Evolutionary conservation across 2,113 vertebrate genomes (phyloP).

Genomic region (Caretta caretta): DNA sequence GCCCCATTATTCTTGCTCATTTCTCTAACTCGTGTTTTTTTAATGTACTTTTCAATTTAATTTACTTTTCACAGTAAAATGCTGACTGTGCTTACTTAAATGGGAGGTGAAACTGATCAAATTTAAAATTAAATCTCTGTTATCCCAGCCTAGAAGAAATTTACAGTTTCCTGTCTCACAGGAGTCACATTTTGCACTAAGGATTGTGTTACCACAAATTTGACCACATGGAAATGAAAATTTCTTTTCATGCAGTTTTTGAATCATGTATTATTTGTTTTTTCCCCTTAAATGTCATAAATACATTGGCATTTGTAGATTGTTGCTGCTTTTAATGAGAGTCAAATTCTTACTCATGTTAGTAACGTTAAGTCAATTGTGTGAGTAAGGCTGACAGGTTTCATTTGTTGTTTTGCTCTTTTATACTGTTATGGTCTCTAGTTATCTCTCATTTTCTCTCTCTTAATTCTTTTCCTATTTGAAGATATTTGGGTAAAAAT

Average conservation of each 20-base stretch:
- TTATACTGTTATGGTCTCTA: background rate
- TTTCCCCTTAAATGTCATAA: background rate
- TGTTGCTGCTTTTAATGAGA: constrained; percentile 14
- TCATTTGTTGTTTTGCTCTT: background rate
- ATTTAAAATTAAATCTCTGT: constrained; percentile 24
- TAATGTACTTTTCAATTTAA: background rate
- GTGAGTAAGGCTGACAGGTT: background rate
- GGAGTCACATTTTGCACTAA: constrained; percentile 30
- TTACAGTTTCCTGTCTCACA: constrained; percentile 37
- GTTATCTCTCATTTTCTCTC: background rate
- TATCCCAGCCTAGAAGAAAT: constrained; percentile 27
- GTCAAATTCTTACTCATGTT: constrained; percentile 2
- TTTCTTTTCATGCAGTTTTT: constrained; percentile 43
- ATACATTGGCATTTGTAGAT: constrained; percentile 52
- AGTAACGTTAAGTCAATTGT: constrained; percentile 29
- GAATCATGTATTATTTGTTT: constrained; percentile 31
- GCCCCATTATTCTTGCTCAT: background rate
- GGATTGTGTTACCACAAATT: constrained; percentile 37
- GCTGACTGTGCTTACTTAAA: background rate
- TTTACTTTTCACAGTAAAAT: background rate
- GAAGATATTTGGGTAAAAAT: background rate
- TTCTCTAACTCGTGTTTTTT: background rate
- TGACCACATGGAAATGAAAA: constrained; percentile 36
- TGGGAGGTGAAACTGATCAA: background rate
- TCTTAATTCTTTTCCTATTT: background rate